Conservation (phyloP, 2,888 invertebrate species). For the Nematopogon swammerdamellus region DNA sequence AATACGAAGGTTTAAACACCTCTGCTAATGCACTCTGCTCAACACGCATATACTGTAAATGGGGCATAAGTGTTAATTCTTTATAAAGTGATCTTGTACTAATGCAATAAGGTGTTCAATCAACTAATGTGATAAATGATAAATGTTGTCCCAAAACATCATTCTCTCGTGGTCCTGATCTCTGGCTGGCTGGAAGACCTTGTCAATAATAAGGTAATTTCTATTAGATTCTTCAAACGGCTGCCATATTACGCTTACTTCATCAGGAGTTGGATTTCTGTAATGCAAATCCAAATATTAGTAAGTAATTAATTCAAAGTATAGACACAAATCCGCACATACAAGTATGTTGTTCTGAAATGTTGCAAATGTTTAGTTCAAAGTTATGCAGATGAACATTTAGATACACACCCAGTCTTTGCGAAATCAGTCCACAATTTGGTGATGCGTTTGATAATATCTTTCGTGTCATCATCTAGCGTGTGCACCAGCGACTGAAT, state of each 20-base stretch:
- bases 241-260: conserved; percentile 24
- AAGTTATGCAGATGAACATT: no score
- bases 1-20: no score
- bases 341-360: no score
- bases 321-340: no score
- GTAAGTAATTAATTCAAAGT: no score
- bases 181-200: conserved; percentile 21
- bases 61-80: no score
- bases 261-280: conserved; percentile 34
- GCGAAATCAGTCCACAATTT: conserved; percentile 39
- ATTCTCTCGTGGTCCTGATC: conserved; percentile 25
- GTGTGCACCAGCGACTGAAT: conserved; percentile 32
- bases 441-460: conserved; percentile 26
- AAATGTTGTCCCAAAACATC: conserved; percentile 38
- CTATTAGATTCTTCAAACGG: conserved; percentile 27
- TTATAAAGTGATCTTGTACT: no score
- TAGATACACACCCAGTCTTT: conserved; percentile 35
- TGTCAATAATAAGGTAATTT: conserved; percentile 30
- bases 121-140: conserved; percentile 12
- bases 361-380: no score
- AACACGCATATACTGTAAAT: no score
- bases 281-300: conserved; percentile 15
- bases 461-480: conserved; percentile 27
- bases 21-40: no score
- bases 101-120: no score